phyloP scores from a whole-genome alignment of 2,888 invertebrate species.

The Caenorhabditis sp. region DNA sequence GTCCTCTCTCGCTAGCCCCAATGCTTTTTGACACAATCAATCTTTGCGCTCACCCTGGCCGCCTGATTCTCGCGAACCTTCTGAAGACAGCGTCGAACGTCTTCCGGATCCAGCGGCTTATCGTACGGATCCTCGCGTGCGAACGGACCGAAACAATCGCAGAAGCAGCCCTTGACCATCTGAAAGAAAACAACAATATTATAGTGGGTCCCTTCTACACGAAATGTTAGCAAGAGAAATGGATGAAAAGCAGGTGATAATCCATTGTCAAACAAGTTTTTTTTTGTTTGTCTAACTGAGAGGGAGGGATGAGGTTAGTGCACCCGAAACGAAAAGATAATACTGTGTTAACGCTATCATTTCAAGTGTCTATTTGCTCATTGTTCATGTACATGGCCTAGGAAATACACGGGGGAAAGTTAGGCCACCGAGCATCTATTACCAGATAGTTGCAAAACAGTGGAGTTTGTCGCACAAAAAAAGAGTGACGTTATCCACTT shows the following conservation, averaged over 20 bases:
- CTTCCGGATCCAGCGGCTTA: slow-evolving; percentile 61
- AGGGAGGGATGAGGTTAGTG: too few relatives aligned
- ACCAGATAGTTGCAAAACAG: too few relatives aligned
- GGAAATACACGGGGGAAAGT: too few relatives aligned
- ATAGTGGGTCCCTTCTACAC: background rate
- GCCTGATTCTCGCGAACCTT: slow-evolving; percentile 57
- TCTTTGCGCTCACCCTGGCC: slow-evolving; percentile 39
- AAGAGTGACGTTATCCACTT: too few relatives aligned
- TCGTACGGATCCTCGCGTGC: slow-evolving; percentile 62
- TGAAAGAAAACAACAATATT: slow-evolving; percentile 33
- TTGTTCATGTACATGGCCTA: too few relatives aligned
- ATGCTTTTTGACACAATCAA: too few relatives aligned
- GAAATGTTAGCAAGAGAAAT: background rate
- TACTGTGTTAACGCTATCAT: slow-evolving; percentile 53
- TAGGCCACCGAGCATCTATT: too few relatives aligned
- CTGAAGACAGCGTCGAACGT: slow-evolving; percentile 58
- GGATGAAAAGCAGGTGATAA: slow-evolving; percentile 4
- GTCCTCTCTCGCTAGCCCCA: too few relatives aligned
- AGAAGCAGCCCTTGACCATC: slow-evolving; percentile 69
- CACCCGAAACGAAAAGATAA: too few relatives aligned
- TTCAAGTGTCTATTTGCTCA: slow-evolving; percentile 24
- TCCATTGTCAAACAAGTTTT: slow-evolving; percentile 35
- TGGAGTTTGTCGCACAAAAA: too few relatives aligned
- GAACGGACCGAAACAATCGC: slow-evolving; percentile 68
- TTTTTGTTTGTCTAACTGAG: slow-evolving; percentile 22